These are phyloP conservation scores for Poeciliopsis turrubarensis DNA, from an alignment of 2,113 vertebrate species.

Conservation along the genomic window DNA sequence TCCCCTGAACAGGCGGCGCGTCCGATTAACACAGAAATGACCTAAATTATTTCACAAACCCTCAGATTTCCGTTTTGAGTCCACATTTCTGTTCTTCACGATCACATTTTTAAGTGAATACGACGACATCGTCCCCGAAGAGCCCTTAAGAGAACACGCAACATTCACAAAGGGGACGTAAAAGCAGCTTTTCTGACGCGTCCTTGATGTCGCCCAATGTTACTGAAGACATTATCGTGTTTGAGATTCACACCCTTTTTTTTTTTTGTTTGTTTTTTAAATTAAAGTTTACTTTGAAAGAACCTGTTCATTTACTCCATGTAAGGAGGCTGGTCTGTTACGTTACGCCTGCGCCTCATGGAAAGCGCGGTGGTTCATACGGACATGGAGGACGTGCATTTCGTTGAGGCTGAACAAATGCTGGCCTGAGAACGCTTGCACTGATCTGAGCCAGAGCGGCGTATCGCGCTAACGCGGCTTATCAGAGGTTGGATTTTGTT, in stretches of 20 bases:
- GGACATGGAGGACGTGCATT: neutral
- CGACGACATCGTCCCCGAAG: too few relatives aligned
- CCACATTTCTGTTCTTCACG: too few relatives aligned
- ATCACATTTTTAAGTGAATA: too few relatives aligned
- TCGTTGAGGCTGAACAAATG: neutral
- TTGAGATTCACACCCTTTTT: too few relatives aligned
- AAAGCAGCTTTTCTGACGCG: neutral
- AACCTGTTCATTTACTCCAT: neutral
- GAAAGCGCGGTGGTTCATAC: neutral
- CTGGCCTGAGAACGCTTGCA: neutral
- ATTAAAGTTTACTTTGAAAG: neutral
- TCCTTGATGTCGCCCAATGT: too few relatives aligned
- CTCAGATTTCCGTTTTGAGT: too few relatives aligned
- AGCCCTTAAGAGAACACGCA: too few relatives aligned
- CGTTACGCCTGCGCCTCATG: neutral
- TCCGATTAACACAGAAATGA: slow-evolving; percentile 1
- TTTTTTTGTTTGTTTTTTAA: too few relatives aligned
- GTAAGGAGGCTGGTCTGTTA: neutral
- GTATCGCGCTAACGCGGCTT: neutral
- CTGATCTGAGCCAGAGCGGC: neutral
- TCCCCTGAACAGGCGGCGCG: slow-evolving; percentile 16
- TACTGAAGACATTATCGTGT: too few relatives aligned
- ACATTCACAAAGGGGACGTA: too few relatives aligned
- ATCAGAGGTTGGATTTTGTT: neutral
- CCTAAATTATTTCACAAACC: too few relatives aligned